Evolutionary conservation across 1,140 invertebrate genomes (phyloP), one percentile per base, ranked within the genome.

Genomic region (Drosophila seguyi): DNA sequence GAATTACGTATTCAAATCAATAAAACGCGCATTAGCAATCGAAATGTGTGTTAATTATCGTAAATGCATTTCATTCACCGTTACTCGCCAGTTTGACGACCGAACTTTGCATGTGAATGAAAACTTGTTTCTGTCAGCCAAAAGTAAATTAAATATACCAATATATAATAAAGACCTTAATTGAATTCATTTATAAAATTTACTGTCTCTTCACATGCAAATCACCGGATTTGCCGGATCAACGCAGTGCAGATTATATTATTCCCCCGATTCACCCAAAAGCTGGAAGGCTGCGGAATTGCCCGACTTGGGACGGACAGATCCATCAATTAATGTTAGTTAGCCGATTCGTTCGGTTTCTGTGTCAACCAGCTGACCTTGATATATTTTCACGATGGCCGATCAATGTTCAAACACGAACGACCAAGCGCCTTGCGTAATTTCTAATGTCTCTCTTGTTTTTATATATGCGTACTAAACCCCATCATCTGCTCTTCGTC

Each of bases 271-370:
- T 47, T 47, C 14, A 22, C 45, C 20, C 16, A 6, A 13, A 13
- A 11, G 11, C n/a, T 52, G 61, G 38, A 69, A 20, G 66, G 45
- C 66, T 31, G 22, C 27, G n/a, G 47, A 79, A 79, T 61, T 65
- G 84, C 71, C 36, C 44, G 55, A 53, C 53, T 50, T 69, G 60
- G 82, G 63, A 62, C 63, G 60, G 55, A 80, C 72, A 88, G 65
- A 84, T 88, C 79, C 72, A 88, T 87, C 85, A 84, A 87, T 87
- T 88, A 87, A 88, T 88, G 79, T 90, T 80, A 78, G 60, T 90
- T 84, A 90, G 84, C 68, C 79, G 76, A 87, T 90, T 87, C 80
- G 78, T 90, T 87, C 67, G 72, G 76, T 84, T 87, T 88, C 66
- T 83, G 73, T 87, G 84, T 90, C 77, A 90, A 80, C 77, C 53